phyloP scores from a whole-genome alignment of 2,113 vertebrate species.

The Dipodomys merriami region DNA sequence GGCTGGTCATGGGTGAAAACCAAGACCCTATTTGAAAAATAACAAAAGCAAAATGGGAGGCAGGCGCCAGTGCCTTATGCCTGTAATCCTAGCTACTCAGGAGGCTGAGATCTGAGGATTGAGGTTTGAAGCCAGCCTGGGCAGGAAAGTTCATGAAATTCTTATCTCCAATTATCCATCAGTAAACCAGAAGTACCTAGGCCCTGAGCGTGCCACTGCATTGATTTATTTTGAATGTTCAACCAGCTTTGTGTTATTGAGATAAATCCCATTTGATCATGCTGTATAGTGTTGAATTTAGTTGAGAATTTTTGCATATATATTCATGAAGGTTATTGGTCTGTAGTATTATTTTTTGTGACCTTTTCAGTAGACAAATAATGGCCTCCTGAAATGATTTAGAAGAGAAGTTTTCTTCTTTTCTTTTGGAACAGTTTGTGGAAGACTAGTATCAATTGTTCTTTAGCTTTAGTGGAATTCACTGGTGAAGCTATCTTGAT shows the following conservation, averaged over 20 bases:
- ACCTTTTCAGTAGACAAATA: slow-evolving; percentile 7
- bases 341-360: slow-evolving; percentile 1
- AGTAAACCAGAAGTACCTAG: no score
- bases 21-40: no score
- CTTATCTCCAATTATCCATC: no score
- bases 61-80: no score
- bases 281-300: slow-evolving; percentile 40
- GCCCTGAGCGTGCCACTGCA: background rate
- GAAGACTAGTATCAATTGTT: background rate
- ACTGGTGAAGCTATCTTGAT: background rate
- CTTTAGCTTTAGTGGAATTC: slow-evolving; percentile 26
- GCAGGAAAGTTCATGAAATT: no score
- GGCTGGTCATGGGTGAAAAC: no score
- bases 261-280: background rate
- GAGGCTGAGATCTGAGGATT: no score
- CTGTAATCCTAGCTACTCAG: no score
- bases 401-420: background rate
- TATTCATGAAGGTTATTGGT: background rate
- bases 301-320: background rate
- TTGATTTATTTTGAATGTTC: slow-evolving; percentile 33
- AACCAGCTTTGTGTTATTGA: slow-evolving; percentile 24
- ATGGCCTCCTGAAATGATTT: background rate
- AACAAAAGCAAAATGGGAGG: no score
- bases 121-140: no score
- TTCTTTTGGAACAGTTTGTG: slow-evolving; percentile 31